Base-by-base conservation (phyloP, 2,888 invertebrate genomes). In the Lampropteryx suffumata region DNA sequence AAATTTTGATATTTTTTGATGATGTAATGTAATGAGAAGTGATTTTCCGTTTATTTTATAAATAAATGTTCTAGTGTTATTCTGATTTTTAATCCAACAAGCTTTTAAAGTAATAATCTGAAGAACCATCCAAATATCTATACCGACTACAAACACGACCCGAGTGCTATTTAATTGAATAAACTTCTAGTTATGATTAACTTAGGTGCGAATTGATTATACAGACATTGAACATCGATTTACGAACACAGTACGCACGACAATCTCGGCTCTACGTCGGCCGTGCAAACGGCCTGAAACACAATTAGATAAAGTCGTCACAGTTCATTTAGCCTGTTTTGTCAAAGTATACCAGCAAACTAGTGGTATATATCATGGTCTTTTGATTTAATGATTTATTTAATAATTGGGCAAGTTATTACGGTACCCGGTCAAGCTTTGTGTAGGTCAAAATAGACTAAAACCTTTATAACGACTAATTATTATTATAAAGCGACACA, bases 241-340 rank as follows among this genome's bases (percentile, higher is more conserved):
- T 67, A 78, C 71, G 71, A 69, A 73, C 56, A 65, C 62, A 57
- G 59, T 61, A 71, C 66, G 71, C 73, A 74, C 77, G 76, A 82
- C 82, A 84, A 79, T 77, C 84, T 79, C 84, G 77, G 69, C 66
- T 59, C n/a, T 29, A 43, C 32, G 11, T 8, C 12, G 3, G 27
- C 32, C 14, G 27, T 24, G 8, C 2, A 12, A 11, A 11, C 39
- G 26, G 12, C 43, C 26, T 26, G n/a, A 14, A 26, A 27, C 32
- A 30, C 2, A 42, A 34, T 28, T 24, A 45, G 43, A 43, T 8
- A n/a, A 46, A 48, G 1, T 6, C 12, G 13, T 28, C 34, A 40
- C 26, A n/a, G 14, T 27, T n/a, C 2, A 1, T 35, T 35, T 35
- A 29, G 34, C 29, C 34, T 29, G 29, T 40, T 39, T 44, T 33